Conservation (phyloP, 2,888 invertebrate genomes). For the Caenorhabditis doughertyi region DNA sequence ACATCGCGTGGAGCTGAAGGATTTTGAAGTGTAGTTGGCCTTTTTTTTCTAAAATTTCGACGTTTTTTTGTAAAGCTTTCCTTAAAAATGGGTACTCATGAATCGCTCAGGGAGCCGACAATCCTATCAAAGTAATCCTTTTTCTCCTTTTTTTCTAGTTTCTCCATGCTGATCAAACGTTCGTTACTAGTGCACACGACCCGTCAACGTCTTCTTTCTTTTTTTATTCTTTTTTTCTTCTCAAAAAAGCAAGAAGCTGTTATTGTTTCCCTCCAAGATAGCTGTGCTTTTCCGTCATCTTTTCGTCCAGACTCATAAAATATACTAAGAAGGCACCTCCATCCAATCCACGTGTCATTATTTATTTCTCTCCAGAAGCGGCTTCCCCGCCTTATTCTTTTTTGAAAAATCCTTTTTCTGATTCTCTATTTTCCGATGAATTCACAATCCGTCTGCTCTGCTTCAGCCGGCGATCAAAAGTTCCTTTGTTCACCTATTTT, state of each 20-base stretch:
- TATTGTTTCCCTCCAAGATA: constrained; percentile 20
- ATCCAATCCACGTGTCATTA: constrained; percentile 48
- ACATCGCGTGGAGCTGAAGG: too few relatives aligned
- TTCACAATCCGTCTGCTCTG: background rate
- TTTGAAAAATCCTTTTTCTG: background rate
- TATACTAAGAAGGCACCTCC: background rate
- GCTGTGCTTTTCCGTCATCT: constrained; percentile 2
- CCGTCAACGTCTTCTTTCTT: constrained; percentile 14
- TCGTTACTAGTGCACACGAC: constrained; percentile 31
- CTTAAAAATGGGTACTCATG: background rate
- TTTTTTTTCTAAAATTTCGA: too few relatives aligned
- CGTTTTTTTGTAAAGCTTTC: too few relatives aligned
- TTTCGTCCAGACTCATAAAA: constrained; percentile 36
- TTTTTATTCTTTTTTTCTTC: background rate
- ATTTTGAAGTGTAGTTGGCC: too few relatives aligned
- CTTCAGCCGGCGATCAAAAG: constrained; percentile 9
- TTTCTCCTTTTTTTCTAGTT: background rate
- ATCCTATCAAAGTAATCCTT: constrained; percentile 17
- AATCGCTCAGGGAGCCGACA: constrained; percentile 10
- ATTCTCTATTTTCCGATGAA: background rate
- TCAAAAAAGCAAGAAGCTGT: constrained; percentile 34
- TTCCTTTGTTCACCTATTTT: constrained; percentile 54
- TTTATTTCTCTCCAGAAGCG: background rate
- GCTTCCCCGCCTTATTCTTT: background rate
- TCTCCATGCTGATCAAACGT: constrained; percentile 31